Evolutionary conservation across 2,113 vertebrate genomes (phyloP), one percentile per base, ranked within the genome.

Genomic region (Nothocercus nigrocapillus): DNA sequence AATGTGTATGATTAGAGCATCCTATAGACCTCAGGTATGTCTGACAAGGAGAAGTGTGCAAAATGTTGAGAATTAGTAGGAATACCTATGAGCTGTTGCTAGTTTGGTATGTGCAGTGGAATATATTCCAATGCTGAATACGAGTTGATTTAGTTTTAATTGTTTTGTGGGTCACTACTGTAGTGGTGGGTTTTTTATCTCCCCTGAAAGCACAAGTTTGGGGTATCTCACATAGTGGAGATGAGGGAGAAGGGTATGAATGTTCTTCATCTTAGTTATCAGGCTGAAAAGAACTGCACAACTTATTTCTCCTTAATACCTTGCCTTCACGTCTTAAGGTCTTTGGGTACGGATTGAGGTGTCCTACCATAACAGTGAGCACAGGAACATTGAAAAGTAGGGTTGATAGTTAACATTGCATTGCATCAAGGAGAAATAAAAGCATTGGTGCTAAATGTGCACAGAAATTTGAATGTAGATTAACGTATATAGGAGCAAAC

Each of bases 341-440:
- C 10, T 68, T 64, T 45, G 4, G 1, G 17, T 1, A 0, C 42
- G 3, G 6, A 11, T 27, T 85, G 34, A 49, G 5, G 8, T 53
- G 19, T 62, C 7, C 7, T 67, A 27, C 25, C 0, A 2, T 38
- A 62, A 14, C 10, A 40, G 9, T 24, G 49, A 78, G 40, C 2
- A 16, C 17, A n/a, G 1, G 54, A 40, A 69, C 19, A 61, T 1
- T 66, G 56, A 51, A 70, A 91, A 83, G 13, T 21, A 76, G 14
- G 54, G 59, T 17, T 42, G 38, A 64, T 64, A 76, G 6, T 7
- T 62, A 66, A 47, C 56, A 36, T 19, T 12, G 8, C 6, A 5
- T 56, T 28, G 11, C 21, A 5, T 18, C 24, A 25, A 74, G n/a
- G 13, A 76, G 32, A 84, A 91, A 81, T 42, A 27, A 66, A 69